Evolutionary conservation across 2,888 invertebrate genomes (phyloP), one percentile per base, ranked within the genome.

Genomic region (Ferdinandea cuprea): DNA sequence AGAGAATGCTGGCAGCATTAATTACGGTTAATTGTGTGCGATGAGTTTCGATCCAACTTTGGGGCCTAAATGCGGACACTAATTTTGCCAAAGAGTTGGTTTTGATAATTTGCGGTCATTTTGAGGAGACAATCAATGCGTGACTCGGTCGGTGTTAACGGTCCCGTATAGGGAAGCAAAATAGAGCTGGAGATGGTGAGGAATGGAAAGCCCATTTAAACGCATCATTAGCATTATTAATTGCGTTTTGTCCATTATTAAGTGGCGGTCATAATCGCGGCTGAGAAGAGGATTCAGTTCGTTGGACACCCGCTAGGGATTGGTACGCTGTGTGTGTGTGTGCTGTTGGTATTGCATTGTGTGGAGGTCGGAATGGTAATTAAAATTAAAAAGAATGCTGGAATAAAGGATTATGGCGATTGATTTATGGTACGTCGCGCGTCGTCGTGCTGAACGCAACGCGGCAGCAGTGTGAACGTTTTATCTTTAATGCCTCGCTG

Each of bases 181-280:
- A 50, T 5, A 30, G 42, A 13, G 42, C 0, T 42, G 25, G 2
- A 25, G 11, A 19, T 66, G 13, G 56, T 9, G 8, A 15, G 17
- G 48, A n/a, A n/a, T 9, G 40, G 9, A n/a, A 15, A 72, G 28
- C 28, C n/a, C 54, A 66, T 71, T 71, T 76, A 48, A 81, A 66
- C 48, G 81, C 65, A 66, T 76, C 76, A 81, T 81, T 76, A 76
- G 71, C 71, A 72, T 81, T 81, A 81, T 76, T 76, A 81, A 76
- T 81, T 61, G 54, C 44, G 71, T 66, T 81, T 42, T 81, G 76
- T 76, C 59, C 66, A 40, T 76, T 66, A 76, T 72, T 66, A 72
- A 76, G 54, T 66, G 76, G 65, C 52, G 76, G 48, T 42, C 76
- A 72, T 66, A 76, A 61, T 56, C 44, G 58, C 17, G 40, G 58